Evolutionary conservation across 2,797 vertebrate genomes (phyloP), one percentile per base, ranked within the genome.

Genomic region (Peromyscus nudipes): DNA sequence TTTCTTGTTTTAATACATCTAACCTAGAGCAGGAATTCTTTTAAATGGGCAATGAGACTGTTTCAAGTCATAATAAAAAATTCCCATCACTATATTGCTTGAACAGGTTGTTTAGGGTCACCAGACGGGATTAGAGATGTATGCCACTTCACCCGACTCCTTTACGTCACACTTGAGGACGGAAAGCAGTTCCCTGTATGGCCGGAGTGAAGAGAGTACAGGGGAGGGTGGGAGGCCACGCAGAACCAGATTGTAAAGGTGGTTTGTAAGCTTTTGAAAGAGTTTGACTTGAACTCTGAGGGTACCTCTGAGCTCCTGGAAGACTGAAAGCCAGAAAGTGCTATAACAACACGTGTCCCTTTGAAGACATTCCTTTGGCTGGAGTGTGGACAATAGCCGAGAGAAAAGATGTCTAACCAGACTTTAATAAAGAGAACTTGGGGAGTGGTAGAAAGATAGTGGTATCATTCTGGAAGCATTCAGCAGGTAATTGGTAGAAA

Each of bases 1-100:
- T 93, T 85, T 67, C 19, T 49, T 77, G n/a, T 93, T 89, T 92
- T 62, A 89, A 92, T 73, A 82, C 21, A 77, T 31, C 34, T 94
- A 62, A 93, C 69, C 87, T 60, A 85, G 86, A 71, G 60, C 12
- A 81, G 77, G 37, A 92, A 21, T 86, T 55, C 21, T 83, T 83
- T 46, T 65, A 90, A 19, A 75, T 52, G 73, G 71, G 65, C 34
- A 55, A n/a, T 49, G 62, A 80, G 43, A 65, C 6, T 85, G 12
- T 43, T 77, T 40, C 16, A 34, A 60, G 57, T 13, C 31, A 64
- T 90, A 83, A 79, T 16, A 31, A 91, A 71, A 96, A 83, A 34
- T 52, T 21, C 21, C 4, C 40, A 0, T 85, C 69, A 60, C 40
- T 67, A 2, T 94, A 29, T 57, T 76, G 17, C 52, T 81, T 94